Base-by-base conservation (phyloP, 2,113 vertebrate species). In the Nematolebias whitei region DNA sequence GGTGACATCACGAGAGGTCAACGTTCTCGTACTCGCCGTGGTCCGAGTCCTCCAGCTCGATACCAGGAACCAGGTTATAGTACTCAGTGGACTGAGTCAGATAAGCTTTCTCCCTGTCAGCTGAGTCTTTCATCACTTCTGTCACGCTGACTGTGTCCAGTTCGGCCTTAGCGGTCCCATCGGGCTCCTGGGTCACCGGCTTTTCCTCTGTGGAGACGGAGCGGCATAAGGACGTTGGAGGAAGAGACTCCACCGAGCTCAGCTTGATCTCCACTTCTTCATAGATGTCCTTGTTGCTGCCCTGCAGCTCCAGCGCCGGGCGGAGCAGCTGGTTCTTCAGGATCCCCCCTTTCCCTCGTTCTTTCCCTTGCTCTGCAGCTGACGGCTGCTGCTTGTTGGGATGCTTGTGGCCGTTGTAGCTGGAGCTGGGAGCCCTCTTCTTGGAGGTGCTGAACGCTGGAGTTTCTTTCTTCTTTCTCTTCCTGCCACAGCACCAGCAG, bases 111-210 rank as follows among this genome's bases (percentile, higher is more conserved):
- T 96, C 95, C 23, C 94, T 79, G 79, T 95, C 91, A 0, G 93
- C 69, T 0, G 95, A 97, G 91, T 96, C 96, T 45, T 94, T 94
- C 92, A 96, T 87, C 58, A 96, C 95, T 6, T 96, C 94, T 0
- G 93, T 95, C 73, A 96, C 93, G 0, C 94, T 97, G 60, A 94
- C 88, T 0, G 93, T 69, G 63, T 96, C 95, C 60, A 89, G 80
- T 43, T 96, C 94, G 1, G 85, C 48, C 56, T 88, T 92, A 0
- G 85, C 79, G 15, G 40, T 78, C 60, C 29, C 44, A 48, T 68
- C 56, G 43, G 74, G 62, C 24, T 49, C 76, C 64, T 71, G 69
- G 9, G 69, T 32, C 35, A 71, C 78, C 48, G 26, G 79, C 48
- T 12, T 74, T 14, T 76, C 75, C 26, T 83, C 67, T 13, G 66